These are phyloP conservation scores for Clitarchus hookeri DNA, from an alignment of 2,888 invertebrate genomes.

Conservation along the genomic window DNA sequence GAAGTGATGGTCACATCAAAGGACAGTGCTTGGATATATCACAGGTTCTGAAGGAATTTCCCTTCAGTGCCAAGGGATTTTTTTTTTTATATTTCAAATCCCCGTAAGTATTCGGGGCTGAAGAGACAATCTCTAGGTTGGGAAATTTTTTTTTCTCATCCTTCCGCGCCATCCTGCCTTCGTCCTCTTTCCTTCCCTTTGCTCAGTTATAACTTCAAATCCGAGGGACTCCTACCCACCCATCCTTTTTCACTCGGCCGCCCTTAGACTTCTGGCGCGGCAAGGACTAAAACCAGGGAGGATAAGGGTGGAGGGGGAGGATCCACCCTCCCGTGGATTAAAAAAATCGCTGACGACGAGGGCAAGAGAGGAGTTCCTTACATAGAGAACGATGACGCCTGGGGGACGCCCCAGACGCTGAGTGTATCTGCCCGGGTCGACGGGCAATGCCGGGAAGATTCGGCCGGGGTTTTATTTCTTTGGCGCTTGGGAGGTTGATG, in stretches of 20 bases:
- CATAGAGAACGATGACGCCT: too few species aligned
- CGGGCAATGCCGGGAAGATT: too few species aligned
- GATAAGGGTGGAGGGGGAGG: neutral
- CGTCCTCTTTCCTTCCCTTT: neutral
- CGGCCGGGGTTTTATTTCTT: neutral
- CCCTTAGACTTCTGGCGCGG: neutral
- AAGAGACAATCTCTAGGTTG: neutral
- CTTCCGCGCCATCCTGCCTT: neutral
- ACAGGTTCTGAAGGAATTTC: neutral
- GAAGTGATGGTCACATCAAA: too few species aligned
- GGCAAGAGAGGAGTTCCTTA: neutral
- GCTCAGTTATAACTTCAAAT: neutral
- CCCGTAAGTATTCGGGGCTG: neutral
- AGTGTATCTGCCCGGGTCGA: too few species aligned
- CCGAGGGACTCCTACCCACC: neutral
- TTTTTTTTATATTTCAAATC: neutral
- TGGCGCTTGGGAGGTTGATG: neutral
- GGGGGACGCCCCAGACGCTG: too few species aligned
- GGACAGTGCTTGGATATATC: too few species aligned
- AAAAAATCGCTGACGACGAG: neutral
- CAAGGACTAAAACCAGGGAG: neutral
- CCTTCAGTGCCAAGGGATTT: neutral
- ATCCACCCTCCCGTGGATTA: neutral
- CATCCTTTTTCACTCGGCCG: too few species aligned
- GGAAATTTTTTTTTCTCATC: neutral